Percentiles rank a stretch among this genome's conserved stretches.
These are phyloP conservation scores for Orthosia gothica DNA, from an alignment of 2,888 invertebrate genomes.

Conservation along the genomic window DNA sequence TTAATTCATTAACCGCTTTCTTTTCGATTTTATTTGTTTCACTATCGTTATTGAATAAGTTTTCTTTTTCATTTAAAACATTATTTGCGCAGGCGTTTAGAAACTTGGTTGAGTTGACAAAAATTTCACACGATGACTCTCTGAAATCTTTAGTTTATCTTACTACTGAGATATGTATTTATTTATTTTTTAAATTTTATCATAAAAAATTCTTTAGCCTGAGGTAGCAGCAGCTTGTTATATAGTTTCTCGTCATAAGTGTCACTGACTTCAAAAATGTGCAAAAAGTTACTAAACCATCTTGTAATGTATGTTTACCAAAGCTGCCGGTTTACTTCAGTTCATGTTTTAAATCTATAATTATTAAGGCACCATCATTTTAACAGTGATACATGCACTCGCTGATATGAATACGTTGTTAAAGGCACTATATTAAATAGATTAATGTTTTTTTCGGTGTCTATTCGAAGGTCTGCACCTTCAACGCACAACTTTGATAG, in stretches of 20 bases:
- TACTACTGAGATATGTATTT: background rate
- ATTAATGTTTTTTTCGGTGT: slow-evolving; percentile 48
- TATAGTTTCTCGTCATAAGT: slow-evolving; percentile 16
- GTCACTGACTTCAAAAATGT: slow-evolving; percentile 31
- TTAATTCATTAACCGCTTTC: slow-evolving; percentile 71
- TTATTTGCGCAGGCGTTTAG: slow-evolving; percentile 15
- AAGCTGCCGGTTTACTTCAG: slow-evolving; percentile 20
- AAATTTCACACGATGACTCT: slow-evolving; percentile 2
- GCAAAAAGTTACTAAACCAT: slow-evolving; percentile 38
- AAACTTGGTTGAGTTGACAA: slow-evolving; percentile 6
- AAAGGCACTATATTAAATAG: slow-evolving; percentile 29
- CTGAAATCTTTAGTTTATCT: background rate
- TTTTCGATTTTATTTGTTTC: slow-evolving; percentile 54
- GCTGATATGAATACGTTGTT: background rate
- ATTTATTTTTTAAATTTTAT: background rate
- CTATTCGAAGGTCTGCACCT: slow-evolving; percentile 72
- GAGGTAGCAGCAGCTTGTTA: background rate
- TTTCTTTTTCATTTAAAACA: slow-evolving; percentile 39
- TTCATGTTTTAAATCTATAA: slow-evolving; percentile 15
- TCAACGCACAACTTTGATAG: slow-evolving; percentile 70
- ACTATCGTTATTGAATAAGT: slow-evolving; percentile 32
- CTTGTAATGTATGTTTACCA: slow-evolving; percentile 10
- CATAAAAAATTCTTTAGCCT: background rate
- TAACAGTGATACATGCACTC: slow-evolving; percentile 1
- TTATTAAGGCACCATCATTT: background rate